Percentiles rank a stretch among this genome's conserved stretches.
Conservation (phyloP, 2,888 invertebrate species). For the Osmoderma eremita region DNA sequence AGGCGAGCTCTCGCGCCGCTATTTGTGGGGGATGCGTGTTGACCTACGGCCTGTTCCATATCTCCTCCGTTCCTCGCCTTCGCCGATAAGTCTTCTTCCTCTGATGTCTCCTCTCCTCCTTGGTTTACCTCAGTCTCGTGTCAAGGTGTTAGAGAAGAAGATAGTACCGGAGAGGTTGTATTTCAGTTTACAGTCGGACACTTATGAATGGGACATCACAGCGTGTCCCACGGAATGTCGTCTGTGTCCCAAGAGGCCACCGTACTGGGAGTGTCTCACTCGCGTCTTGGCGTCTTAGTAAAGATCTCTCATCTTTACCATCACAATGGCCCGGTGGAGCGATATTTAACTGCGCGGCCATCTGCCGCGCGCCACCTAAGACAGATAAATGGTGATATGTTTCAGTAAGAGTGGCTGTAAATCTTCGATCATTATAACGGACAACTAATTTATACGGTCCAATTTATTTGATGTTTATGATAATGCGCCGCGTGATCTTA, state of each 20-base stretch:
- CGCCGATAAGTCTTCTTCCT: conserved; percentile 20
- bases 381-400: conserved; percentile 55
- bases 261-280: conserved; percentile 50
- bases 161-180: conserved; percentile 44
- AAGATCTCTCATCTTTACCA: conserved; percentile 60
- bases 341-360: conserved; percentile 59
- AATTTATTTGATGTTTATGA: conserved; percentile 63
- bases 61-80: conserved; percentile 41
- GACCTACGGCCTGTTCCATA: conserved; percentile 49
- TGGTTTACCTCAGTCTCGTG: conserved; percentile 2
- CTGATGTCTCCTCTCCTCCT: neutral
- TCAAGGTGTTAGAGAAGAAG: conserved; percentile 24
- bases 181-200: conserved; percentile 52
- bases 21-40: conserved; percentile 48
- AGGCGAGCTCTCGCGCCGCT: conserved; percentile 40
- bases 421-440: conserved; percentile 61
- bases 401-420: conserved; percentile 56
- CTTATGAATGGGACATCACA: conserved; percentile 62
- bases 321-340: conserved; percentile 57
- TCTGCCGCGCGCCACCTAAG: conserved; percentile 51
- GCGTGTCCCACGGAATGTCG: conserved; percentile 57
- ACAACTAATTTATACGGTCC: conserved; percentile 62
- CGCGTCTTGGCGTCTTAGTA: neutral
- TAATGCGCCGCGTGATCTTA: conserved; percentile 52
- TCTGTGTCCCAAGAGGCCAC: conserved; percentile 52